These are phyloP conservation scores for Dione vanillae DNA, from an alignment of 2,888 invertebrate genomes.

Conservation along the genomic window DNA sequence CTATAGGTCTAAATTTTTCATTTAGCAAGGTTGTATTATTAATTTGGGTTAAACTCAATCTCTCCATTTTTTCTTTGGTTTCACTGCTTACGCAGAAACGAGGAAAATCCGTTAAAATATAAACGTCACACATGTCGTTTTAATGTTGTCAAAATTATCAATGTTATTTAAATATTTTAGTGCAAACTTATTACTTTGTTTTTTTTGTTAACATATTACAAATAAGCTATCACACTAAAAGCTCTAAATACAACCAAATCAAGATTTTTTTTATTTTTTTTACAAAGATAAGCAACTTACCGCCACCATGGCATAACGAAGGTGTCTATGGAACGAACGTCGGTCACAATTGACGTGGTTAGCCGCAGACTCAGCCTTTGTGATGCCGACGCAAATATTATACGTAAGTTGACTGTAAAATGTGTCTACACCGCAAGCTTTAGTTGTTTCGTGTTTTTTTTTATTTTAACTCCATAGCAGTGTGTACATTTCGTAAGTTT, in stretches of 20 bases:
- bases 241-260: neutral
- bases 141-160: neutral
- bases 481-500: neutral
- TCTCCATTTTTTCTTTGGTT: too few species aligned
- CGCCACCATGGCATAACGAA: slow-evolving; percentile 3
- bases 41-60: too few species aligned
- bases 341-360: slow-evolving; percentile 61
- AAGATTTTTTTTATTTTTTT: neutral
- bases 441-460: slow-evolving; percentile 29
- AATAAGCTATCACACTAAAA: neutral
- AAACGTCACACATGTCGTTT: too few species aligned
- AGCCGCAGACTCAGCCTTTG: slow-evolving; percentile 53
- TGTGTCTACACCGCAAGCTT: slow-evolving; percentile 51
- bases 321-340: slow-evolving; percentile 15
- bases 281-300: slow-evolving; percentile 9
- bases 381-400: slow-evolving; percentile 61
- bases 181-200: neutral
- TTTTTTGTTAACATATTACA: neutral
- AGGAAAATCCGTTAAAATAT: too few species aligned
- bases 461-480: neutral
- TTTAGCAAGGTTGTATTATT: too few species aligned
- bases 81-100: too few species aligned
- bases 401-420: slow-evolving; percentile 53
- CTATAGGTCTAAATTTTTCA: too few species aligned
- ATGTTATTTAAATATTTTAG: neutral